Evolutionary conservation across 2,113 vertebrate genomes (phyloP).

Genomic region (Origma solitaria): DNA sequence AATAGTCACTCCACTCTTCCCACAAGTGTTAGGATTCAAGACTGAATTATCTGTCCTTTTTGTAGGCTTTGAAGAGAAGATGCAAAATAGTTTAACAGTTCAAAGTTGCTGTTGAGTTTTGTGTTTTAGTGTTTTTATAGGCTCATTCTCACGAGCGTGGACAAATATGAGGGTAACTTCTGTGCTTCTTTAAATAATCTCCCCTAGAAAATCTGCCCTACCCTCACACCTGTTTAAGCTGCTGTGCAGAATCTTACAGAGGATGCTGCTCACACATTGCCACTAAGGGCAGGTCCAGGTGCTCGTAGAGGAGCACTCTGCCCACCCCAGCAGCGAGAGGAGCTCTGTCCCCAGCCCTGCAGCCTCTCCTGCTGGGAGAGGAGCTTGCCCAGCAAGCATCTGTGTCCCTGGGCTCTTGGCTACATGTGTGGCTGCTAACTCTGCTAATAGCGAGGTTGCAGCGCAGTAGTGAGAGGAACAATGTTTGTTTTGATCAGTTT

Average conservation of each 20-base stretch:
- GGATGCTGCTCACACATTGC: rapidly evolving
- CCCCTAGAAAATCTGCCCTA: background rate
- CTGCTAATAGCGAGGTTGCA: background rate
- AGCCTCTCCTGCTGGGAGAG: background rate
- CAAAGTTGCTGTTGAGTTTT: background rate
- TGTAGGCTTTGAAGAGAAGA: background rate
- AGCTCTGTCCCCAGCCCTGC: background rate
- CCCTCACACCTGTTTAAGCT: background rate
- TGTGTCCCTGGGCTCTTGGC: background rate
- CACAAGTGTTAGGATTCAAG: background rate
- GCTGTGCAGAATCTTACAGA: background rate
- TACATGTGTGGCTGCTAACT: background rate
- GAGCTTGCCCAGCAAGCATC: background rate
- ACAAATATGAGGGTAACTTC: rapidly evolving
- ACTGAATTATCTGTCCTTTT: background rate
- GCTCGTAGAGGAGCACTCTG: background rate
- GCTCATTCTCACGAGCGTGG: rapidly evolving
- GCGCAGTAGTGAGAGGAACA: background rate
- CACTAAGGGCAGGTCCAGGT: background rate
- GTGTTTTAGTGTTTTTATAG: background rate
- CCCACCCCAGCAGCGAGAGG: background rate
- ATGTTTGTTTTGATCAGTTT: background rate
- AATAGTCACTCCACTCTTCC: background rate
- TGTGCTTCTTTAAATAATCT: background rate
- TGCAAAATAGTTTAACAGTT: background rate